Evolutionary conservation across 2,888 invertebrate species (phyloP).

Genomic region (Spialia ferax): DNA sequence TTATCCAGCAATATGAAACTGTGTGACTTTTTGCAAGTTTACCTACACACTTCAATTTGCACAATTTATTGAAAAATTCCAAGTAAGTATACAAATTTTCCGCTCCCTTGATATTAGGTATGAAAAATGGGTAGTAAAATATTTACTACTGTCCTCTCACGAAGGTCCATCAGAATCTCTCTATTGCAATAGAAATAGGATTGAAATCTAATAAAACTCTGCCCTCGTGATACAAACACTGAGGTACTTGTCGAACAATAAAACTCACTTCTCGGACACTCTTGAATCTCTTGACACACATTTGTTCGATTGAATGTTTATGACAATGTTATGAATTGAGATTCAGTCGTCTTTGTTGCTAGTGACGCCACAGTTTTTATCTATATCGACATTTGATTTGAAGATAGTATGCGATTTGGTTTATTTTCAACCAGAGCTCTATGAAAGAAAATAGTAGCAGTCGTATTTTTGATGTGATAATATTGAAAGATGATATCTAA

Average conservation of each 20-base stretch:
- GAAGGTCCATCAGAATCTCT: background rate
- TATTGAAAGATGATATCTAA: background rate
- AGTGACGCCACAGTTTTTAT: slow-evolving; percentile 9
- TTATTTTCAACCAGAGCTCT: background rate
- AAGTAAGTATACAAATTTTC: slow-evolving; percentile 1
- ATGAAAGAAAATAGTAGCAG: background rate
- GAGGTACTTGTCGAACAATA: slow-evolving; percentile 65
- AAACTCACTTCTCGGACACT: slow-evolving; percentile 63
- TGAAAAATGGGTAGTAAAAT: background rate
- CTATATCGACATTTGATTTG: background rate
- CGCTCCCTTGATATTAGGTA: background rate
- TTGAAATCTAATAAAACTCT: background rate
- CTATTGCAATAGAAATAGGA: background rate
- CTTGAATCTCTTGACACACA: slow-evolving; percentile 77
- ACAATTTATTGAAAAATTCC: background rate
- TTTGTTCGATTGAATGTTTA: slow-evolving; percentile 44
- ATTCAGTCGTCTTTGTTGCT: slow-evolving; percentile 15
- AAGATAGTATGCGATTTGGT: slow-evolving; percentile 3
- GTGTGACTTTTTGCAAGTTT: no score
- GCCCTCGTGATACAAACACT: slow-evolving; percentile 10
- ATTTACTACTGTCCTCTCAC: background rate
- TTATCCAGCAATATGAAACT: background rate
- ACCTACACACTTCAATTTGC: background rate
- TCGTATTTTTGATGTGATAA: background rate
- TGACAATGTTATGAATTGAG: slow-evolving; percentile 29